phyloP scores from a whole-genome alignment of 2,888 invertebrate genomes.

The Iphiclides podalirius region DNA sequence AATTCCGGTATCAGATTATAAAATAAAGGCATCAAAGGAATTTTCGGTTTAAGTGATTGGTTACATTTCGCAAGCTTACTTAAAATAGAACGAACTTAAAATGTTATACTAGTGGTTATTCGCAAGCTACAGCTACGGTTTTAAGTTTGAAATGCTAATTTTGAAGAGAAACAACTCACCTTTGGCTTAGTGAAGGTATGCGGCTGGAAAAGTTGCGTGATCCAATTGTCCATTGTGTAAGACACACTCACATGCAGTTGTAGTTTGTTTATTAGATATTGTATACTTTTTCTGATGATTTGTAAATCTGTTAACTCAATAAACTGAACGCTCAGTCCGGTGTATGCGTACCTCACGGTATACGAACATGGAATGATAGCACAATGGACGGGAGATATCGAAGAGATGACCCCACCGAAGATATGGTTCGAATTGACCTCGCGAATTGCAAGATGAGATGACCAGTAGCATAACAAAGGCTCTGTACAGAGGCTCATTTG shows the following conservation, averaged over 20 bases:
- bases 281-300: neutral
- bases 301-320: no score
- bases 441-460: constrained; percentile 69
- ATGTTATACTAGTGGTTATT: no score
- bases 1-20: no score
- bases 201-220: constrained; percentile 70
- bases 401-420: constrained; percentile 66
- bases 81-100: no score
- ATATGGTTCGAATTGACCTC: constrained; percentile 43
- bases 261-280: neutral
- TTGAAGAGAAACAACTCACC: no score
- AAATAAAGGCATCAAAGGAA: no score
- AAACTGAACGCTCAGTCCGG: neutral
- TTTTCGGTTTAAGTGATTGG: no score
- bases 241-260: neutral
- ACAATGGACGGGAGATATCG: constrained; percentile 59
- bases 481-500: constrained; percentile 54
- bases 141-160: no score
- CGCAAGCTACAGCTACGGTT: no score
- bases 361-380: constrained; percentile 56
- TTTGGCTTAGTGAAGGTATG: constrained; percentile 59
- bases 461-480: constrained; percentile 58
- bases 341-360: constrained; percentile 59
- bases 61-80: no score
- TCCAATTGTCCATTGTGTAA: constrained; percentile 69